Evolutionary conservation across 1,140 invertebrate species (phyloP).

Genomic region (Nasonia longicornis): DNA sequence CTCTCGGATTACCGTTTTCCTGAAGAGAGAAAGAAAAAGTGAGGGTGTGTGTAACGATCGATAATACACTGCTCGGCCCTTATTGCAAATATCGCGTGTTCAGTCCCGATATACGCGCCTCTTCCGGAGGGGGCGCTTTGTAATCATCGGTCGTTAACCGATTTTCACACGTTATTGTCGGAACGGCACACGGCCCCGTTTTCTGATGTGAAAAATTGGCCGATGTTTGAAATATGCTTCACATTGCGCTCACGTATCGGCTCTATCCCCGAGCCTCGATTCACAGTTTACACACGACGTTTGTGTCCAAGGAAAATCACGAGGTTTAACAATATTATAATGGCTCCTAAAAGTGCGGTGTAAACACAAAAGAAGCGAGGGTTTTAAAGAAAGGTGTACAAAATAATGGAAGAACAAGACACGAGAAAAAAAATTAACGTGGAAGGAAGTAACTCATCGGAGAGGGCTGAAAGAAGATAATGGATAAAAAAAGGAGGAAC

Average conservation of each 20-base stretch:
- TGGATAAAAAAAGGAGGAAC: not conserved
- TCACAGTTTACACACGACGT: not conserved
- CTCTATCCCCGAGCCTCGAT: not conserved
- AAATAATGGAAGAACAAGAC: not conserved
- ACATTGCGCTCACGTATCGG: conserved; percentile 30
- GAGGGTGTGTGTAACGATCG: conserved; percentile 41
- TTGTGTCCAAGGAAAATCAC: not conserved
- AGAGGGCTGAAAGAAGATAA: not conserved
- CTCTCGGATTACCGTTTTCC: not conserved
- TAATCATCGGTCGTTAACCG: not conserved
- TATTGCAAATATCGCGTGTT: conserved; percentile 33
- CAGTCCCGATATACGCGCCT: not conserved
- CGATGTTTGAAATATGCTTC: too few relatives aligned
- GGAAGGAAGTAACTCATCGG: not conserved
- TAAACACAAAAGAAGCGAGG: not conserved
- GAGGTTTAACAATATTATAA: too few relatives aligned
- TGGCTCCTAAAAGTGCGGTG: too few relatives aligned
- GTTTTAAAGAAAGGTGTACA: not conserved
- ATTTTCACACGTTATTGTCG: not conserved
- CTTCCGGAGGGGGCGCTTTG: not conserved
- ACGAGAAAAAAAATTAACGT: not conserved
- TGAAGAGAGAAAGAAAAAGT: conserved; percentile 21
- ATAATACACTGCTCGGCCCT: conserved; percentile 15
- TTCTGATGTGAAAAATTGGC: not conserved
- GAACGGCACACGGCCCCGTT: not conserved